phyloP scores from a whole-genome alignment of 2,113 vertebrate species.

The Stictonetta naevosa region DNA sequence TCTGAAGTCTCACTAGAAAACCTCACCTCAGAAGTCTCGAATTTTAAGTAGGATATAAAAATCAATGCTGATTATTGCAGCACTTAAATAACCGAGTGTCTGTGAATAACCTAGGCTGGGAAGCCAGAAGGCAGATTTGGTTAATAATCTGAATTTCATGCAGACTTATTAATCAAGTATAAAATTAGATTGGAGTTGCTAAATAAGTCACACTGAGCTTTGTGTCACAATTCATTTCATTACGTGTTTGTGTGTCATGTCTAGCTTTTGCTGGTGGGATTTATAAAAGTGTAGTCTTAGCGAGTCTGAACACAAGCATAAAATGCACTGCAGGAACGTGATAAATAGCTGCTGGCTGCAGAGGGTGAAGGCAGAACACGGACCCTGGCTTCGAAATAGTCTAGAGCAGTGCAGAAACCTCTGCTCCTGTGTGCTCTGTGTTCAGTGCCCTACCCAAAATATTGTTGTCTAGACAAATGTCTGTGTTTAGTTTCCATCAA shows the following conservation, averaged over 20 bases:
- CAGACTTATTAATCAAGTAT: neutral
- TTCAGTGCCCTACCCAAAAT: neutral
- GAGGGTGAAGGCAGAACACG: fast-evolving
- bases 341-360: neutral
- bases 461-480: fast-evolving
- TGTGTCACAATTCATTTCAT: neutral
- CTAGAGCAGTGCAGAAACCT: fast-evolving
- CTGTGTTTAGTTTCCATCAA: neutral
- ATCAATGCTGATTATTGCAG: neutral
- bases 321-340: neutral
- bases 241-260: neutral
- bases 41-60: neutral
- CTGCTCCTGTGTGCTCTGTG: neutral
- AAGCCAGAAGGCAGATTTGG: neutral
- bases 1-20: neutral
- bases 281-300: neutral
- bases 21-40: neutral
- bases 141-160: neutral
- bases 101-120: neutral
- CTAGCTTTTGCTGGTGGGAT: neutral
- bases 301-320: fast-evolving
- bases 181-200: neutral
- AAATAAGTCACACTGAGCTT: neutral
- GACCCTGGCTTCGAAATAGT: neutral
- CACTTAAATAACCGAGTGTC: neutral